Base-by-base conservation (phyloP, 1,140 invertebrate genomes). In the Theocolax elegans region DNA sequence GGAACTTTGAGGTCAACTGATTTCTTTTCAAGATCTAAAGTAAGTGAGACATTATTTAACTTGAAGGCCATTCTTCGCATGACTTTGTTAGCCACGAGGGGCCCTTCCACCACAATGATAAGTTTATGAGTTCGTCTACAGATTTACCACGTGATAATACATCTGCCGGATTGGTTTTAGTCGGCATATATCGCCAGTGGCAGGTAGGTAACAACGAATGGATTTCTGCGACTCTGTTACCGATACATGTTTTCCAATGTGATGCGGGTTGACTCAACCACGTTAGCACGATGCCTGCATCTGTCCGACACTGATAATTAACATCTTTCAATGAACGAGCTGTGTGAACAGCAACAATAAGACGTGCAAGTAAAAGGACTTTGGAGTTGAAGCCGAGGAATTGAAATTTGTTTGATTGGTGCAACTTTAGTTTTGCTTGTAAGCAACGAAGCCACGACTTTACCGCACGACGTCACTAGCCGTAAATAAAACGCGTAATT, bases 161-260 rank as follows among this genome's bases (percentile, higher is more conserved):
- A 48, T 80, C 80, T 9, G 80, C 80, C 4, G 82, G 81, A 42
- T 82, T 83, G 17, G 72, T 40, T 49, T 67, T 40, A 0, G 76
- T 72, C 2, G 65, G 29, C 8, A 83, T 74, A 44, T 84, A 75
- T 4, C 59, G 17, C 79, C 80, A 83, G 1, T 69, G 15, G 13
- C 29, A 19, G 9, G 23, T n/a, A 13, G 71, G 29, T 12, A 74
- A 10, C n/a, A 72, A 60, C 1, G 58, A 70, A 15, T 79, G 79
- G 27, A 87, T 87, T 75, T 83, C 74, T 2, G 72, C 31, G 0
- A 86, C 76, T 19, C 83, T 69, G 68, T 85, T 86, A 1, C 80
- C 80, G 0, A 87, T 80, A 71, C 82, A 87, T 2, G 76, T 79
- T 63, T 85, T 78, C 71, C 76, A 83, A 67, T 76, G 76, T 25